A percentile compares a stretch with the other conserved stretches of the same genome.
Conservation (phyloP, 2,797 vertebrate genomes). For the Lepilemur septentrionalis region DNA sequence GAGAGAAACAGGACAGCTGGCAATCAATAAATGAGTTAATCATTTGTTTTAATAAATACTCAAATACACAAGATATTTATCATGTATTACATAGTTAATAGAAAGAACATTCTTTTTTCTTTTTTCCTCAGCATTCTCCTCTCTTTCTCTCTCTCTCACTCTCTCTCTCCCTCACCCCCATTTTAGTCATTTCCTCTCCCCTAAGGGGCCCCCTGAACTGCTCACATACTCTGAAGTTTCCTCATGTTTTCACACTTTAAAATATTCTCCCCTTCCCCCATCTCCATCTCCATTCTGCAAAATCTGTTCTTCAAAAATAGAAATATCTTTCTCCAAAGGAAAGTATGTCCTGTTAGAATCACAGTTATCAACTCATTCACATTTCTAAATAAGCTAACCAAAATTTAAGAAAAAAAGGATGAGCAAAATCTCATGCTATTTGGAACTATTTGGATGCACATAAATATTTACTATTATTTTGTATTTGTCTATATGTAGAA, state of each 20-base stretch:
- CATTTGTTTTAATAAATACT: conserved; percentile 30
- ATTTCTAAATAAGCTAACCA: conserved; percentile 42
- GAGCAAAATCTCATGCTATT: not conserved
- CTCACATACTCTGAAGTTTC: not conserved
- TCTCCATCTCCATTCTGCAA: not conserved
- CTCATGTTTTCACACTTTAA: conserved; percentile 25
- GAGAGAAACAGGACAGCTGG: not conserved
- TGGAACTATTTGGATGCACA: not conserved
- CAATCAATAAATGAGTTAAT: not conserved
- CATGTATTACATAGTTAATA: not conserved
- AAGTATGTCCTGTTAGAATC: not conserved
- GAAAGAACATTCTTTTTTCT: not conserved
- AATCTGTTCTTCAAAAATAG: conserved; percentile 35
- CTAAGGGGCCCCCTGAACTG: not conserved
- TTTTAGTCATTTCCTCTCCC: not conserved
- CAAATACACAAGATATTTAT: not conserved
- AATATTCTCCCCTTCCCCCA: not conserved
- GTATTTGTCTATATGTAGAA: not conserved
- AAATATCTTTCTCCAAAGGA: conserved; percentile 41
- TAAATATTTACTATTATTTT: not conserved
- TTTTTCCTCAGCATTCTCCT: not conserved
- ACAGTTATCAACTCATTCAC: not conserved
- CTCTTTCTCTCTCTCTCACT: no score
- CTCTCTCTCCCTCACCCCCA: not conserved
- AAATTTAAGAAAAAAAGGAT: not conserved